phyloP scores from a whole-genome alignment of 2,797 vertebrate genomes.

The Yasuhikotakia modesta region DNA sequence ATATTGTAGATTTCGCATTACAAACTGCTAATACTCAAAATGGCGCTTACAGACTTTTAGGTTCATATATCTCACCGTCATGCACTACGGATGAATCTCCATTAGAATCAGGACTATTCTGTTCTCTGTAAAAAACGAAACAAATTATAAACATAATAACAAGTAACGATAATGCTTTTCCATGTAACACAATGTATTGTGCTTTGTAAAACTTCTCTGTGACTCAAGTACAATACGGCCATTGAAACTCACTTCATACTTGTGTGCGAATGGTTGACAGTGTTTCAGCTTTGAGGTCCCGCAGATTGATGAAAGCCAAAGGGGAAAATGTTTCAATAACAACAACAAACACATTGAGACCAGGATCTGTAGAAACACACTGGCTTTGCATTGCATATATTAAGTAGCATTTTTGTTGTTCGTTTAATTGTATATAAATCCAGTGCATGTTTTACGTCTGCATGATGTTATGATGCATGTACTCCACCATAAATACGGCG shows the following conservation, averaged over 20 bases:
- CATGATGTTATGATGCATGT: no score
- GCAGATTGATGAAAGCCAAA: background rate
- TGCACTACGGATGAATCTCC: conserved; percentile 57
- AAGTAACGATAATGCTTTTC: background rate
- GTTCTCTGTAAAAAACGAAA: conserved; percentile 49
- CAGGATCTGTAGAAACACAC: background rate
- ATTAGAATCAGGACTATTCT: conserved; percentile 57
- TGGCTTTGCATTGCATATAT: background rate
- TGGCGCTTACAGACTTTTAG: background rate
- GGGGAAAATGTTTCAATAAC: background rate
- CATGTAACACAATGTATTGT: no score
- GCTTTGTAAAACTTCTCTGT: no score
- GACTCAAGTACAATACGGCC: background rate
- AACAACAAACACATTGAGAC: background rate
- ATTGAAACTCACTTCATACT: conserved; percentile 34
- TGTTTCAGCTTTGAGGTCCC: background rate
- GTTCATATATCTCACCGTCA: conserved; percentile 56
- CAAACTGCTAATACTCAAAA: background rate
- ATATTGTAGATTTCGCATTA: background rate
- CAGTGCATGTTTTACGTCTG: no score
- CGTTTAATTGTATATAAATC: no score
- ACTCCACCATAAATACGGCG: no score
- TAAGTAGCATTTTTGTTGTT: background rate
- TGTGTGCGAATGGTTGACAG: background rate
- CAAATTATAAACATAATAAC: background rate